phyloP scores from a whole-genome alignment of 2,113 vertebrate genomes.

The Herpailurus yagouaroundi region DNA sequence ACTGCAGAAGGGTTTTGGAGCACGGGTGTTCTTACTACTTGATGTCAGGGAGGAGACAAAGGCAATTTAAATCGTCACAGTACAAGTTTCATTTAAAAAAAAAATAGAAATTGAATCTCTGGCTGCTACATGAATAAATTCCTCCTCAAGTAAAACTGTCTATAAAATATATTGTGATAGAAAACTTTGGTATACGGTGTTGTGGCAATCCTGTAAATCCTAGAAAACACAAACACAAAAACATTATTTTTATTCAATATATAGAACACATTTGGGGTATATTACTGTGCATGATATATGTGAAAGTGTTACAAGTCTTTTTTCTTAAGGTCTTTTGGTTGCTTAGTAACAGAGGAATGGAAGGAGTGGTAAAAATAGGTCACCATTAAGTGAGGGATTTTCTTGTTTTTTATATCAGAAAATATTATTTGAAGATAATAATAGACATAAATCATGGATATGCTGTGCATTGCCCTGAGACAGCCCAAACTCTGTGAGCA shows the following conservation, averaged over 20 bases:
- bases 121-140: not conserved
- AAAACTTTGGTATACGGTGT: not conserved
- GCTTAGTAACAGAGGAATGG: conserved; percentile 77
- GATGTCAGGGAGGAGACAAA: not conserved
- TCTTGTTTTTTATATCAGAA: conserved; percentile 39
- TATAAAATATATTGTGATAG: conserved; percentile 18
- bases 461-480: not conserved
- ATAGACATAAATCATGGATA: conserved; percentile 59
- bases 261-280: conserved; percentile 47
- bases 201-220: conserved; percentile 54
- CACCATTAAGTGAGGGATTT: conserved; percentile 63
- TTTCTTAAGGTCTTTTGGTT: conserved; percentile 67
- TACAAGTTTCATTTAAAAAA: not conserved
- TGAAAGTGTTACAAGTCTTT: conserved; percentile 65
- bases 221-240: conserved; percentile 56
- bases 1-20: not conserved
- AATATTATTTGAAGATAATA: conserved; percentile 35
- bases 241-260: conserved; percentile 47
- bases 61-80: not conserved
- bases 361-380: conserved; percentile 69
- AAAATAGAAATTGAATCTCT: not conserved
- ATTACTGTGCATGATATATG: conserved; percentile 59
- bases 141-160: not conserved
- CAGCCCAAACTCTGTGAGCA: not conserved
- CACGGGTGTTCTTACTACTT: not conserved